Conservation (phyloP, 2,113 vertebrate genomes). For the Catharus bicknelli region DNA sequence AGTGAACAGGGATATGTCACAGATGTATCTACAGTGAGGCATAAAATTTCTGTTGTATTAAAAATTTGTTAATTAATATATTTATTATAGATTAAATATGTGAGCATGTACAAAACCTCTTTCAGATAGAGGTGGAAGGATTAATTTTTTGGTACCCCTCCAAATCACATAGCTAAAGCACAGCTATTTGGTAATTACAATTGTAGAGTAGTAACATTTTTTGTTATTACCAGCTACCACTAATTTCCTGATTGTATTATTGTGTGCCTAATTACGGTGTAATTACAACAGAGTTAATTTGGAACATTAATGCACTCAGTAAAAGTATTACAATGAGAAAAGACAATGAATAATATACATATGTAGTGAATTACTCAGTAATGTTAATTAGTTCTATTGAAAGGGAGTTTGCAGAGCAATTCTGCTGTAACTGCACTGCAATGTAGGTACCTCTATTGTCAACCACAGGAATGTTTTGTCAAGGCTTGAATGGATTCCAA, state of each 20-base stretch:
- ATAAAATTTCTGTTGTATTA: not conserved
- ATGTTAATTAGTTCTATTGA: conserved; percentile 32
- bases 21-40: not conserved
- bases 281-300: conserved; percentile 35
- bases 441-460: not conserved
- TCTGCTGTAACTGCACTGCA: not conserved
- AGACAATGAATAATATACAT: not conserved
- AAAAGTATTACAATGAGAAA: not conserved
- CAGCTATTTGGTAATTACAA: conserved; percentile 21
- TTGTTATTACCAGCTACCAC: not conserved
- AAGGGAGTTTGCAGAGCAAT: conserved; percentile 4
- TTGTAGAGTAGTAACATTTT: not conserved
- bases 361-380: not conserved
- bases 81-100: not conserved
- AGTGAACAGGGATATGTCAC: not conserved
- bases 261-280: not conserved
- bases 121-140: not conserved
- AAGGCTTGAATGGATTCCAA: not conserved
- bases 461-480: not conserved
- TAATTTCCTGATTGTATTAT: not conserved
- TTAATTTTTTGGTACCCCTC: not conserved
- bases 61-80: not conserved
- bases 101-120: not conserved
- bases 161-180: not conserved
- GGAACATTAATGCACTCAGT: not conserved